These are phyloP conservation scores for Nasonovia ribisnigri DNA, from an alignment of 2,888 invertebrate genomes.

Conservation along the genomic window DNA sequence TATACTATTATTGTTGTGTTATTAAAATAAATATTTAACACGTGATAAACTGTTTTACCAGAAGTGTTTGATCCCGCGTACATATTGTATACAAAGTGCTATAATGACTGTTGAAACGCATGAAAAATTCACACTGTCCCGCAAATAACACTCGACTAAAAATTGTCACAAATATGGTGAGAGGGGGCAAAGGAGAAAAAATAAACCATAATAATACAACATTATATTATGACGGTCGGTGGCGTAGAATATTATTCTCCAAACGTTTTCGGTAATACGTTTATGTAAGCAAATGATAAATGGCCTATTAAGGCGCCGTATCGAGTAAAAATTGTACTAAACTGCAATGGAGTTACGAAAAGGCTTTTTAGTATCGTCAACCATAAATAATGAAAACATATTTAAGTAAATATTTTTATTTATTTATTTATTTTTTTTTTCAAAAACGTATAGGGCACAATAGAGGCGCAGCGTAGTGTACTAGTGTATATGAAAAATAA, in stretches of 20 bases:
- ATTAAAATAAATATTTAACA: conserved; percentile 20
- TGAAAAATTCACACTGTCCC: background rate
- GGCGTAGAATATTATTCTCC: background rate
- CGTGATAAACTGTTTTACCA: background rate
- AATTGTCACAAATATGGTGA: background rate
- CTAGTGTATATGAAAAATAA: conserved; percentile 15
- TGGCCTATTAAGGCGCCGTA: background rate
- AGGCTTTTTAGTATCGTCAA: background rate
- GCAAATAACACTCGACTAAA: background rate
- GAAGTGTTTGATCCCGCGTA: background rate
- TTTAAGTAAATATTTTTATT: background rate
- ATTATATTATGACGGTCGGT: background rate
- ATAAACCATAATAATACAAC: background rate
- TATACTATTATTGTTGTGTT: conserved; percentile 4
- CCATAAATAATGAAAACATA: conserved; percentile 40
- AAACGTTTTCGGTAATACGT: conserved; percentile 1
- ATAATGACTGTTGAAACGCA: background rate
- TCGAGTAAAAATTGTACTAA: conserved; percentile 32
- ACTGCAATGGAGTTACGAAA: conserved; percentile 24
- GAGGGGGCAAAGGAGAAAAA: background rate
- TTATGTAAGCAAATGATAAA: conserved; percentile 39
- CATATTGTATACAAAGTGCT: background rate
- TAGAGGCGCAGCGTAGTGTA: too few species aligned
- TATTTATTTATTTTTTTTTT: background rate
- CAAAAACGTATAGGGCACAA: background rate